A percentile compares a stretch with the other conserved stretches of the same genome.
These are phyloP conservation scores for Darevskia mixta DNA, from an alignment of 2,797 vertebrate species.

Conservation along the genomic window DNA sequence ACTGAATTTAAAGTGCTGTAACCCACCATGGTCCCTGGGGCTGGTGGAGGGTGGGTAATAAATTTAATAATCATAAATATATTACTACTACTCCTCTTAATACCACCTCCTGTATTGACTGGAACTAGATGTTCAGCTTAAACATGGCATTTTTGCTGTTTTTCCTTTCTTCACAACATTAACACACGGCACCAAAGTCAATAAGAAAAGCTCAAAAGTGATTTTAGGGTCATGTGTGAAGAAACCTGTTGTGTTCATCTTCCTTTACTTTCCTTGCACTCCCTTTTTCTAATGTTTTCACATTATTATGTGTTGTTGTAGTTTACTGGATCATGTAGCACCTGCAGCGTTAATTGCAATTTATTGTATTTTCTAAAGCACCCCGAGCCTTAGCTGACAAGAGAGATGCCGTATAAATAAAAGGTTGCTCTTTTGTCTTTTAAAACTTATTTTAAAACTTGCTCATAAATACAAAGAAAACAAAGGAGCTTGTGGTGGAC, in stretches of 20 bases:
- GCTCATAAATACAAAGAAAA: too few species aligned
- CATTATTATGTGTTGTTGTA: background rate
- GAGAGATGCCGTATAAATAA: background rate
- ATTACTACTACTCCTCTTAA: background rate
- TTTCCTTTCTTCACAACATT: background rate
- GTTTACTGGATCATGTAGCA: background rate
- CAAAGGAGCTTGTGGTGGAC: too few species aligned
- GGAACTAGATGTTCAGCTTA: background rate
- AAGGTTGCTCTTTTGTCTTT: background rate
- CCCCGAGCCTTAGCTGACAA: conserved; percentile 13
- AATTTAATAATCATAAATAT: too few species aligned
- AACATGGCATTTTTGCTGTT: background rate
- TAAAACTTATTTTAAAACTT: conserved; percentile 1
- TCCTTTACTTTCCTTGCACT: background rate
- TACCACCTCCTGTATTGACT: too few species aligned
- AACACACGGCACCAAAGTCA: background rate
- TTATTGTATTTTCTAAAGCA: conserved; percentile 5
- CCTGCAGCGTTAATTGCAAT: background rate
- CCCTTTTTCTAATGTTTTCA: background rate
- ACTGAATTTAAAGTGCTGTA: too few species aligned
- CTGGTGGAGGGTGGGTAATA: too few species aligned
- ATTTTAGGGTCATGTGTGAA: background rate
- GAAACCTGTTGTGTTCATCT: background rate
- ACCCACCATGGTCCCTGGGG: too few species aligned
- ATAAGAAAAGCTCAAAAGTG: background rate